phyloP scores from a whole-genome alignment of 2,888 invertebrate species.

The Diplazon laetatorius region DNA sequence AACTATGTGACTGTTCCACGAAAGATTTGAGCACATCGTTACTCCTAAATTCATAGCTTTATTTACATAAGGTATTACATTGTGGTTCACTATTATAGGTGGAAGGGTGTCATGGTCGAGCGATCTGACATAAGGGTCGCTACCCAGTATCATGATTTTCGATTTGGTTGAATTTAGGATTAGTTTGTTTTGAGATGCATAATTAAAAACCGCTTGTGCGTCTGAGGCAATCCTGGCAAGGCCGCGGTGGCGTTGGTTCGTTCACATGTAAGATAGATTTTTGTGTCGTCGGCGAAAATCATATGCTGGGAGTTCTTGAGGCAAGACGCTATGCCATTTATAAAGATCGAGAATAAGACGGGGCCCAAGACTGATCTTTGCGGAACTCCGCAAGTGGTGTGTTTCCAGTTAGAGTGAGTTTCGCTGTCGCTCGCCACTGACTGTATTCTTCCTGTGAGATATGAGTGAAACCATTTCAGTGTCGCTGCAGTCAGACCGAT shows the following conservation, averaged over 20 bases:
- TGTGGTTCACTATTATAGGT: neutral
- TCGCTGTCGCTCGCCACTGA: conserved; percentile 6
- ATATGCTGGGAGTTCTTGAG: neutral
- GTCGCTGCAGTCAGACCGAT: neutral
- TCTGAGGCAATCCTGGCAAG: too few species aligned
- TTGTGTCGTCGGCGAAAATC: conserved; percentile 44
- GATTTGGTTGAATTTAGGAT: neutral
- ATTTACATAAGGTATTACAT: conserved; percentile 3
- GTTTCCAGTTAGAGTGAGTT: neutral
- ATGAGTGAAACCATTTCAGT: neutral
- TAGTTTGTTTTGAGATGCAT: conserved; percentile 1
- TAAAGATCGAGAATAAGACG: conserved; percentile 20
- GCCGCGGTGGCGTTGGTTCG: too few species aligned
- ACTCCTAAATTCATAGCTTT: conserved; percentile 37
- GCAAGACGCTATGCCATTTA: conserved; percentile 21
- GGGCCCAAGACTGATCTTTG: conserved; percentile 42
- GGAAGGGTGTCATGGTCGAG: neutral
- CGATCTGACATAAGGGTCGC: neutral
- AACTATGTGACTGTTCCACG: conserved; percentile 17
- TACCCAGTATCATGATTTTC: neutral
- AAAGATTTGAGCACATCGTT: conserved; percentile 3
- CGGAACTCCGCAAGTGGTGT: neutral
- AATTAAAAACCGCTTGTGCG: neutral
- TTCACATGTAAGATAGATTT: conserved; percentile 35
- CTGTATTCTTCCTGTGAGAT: neutral